phyloP scores from a whole-genome alignment of 2,888 invertebrate genomes.

The Synanthedon tipuliformis region DNA sequence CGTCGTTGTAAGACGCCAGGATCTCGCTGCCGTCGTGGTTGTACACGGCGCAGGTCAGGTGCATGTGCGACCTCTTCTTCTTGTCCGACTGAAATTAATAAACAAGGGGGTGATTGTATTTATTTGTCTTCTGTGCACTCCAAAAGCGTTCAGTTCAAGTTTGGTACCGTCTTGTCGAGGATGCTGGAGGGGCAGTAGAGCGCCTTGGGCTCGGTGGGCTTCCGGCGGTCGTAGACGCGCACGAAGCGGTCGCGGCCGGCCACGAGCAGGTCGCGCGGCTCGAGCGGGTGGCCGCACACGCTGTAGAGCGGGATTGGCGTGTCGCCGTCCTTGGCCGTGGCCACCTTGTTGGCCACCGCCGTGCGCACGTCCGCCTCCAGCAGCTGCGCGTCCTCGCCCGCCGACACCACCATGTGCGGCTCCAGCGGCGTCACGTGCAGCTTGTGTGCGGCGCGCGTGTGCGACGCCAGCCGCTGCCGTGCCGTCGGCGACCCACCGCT shows the following conservation, averaged over 20 bases:
- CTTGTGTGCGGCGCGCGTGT: slow-evolving; percentile 86
- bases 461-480: slow-evolving; percentile 76
- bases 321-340: slow-evolving; percentile 68
- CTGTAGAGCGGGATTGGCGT: slow-evolving; percentile 84
- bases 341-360: slow-evolving; percentile 65
- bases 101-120: no score
- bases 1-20: slow-evolving; percentile 93
- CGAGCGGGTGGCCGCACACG: slow-evolving; percentile 85
- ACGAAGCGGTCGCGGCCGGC: slow-evolving; percentile 85
- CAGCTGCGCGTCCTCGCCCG: slow-evolving; percentile 89
- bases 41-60: slow-evolving; percentile 91
- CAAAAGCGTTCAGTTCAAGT: no score
- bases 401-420: slow-evolving; percentile 84
- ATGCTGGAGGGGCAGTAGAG: slow-evolving; percentile 71
- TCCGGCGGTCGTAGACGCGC: slow-evolving; percentile 80
- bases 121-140: no score
- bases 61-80: slow-evolving; percentile 23
- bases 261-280: slow-evolving; percentile 82
- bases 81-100: background rate
- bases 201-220: slow-evolving; percentile 59
- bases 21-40: slow-evolving; percentile 92
- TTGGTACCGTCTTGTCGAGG: slow-evolving; percentile 10
- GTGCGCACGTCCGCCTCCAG: slow-evolving; percentile 85
- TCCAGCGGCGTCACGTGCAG: slow-evolving; percentile 80
- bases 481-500: slow-evolving; percentile 64